phyloP scores from a whole-genome alignment of 2,888 invertebrate genomes.

The Dendrolimus pini region DNA sequence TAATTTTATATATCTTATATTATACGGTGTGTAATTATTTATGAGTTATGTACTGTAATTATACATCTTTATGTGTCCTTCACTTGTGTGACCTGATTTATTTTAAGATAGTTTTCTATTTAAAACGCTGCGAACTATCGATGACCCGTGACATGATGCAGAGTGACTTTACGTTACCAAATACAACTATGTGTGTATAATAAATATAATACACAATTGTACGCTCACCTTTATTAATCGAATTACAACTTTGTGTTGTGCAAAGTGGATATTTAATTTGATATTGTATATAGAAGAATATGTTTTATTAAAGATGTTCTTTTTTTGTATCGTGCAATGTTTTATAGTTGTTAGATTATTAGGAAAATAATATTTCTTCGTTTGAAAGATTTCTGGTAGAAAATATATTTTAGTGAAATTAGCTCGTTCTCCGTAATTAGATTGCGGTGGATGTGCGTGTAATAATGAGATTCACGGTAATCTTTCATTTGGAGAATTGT shows the following conservation, averaged over 20 bases:
- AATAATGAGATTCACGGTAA: background rate
- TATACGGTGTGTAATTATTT: constrained; percentile 36
- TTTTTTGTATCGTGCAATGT: constrained; percentile 50
- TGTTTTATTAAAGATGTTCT: constrained; percentile 1
- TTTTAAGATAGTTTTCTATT: constrained; percentile 65
- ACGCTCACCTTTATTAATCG: constrained; percentile 33
- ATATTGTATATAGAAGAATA: constrained; percentile 33
- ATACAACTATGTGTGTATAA: constrained; percentile 43
- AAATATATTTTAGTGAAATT: background rate
- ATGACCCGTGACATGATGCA: constrained; percentile 16
- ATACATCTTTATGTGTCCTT: constrained; percentile 49
- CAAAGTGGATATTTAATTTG: constrained; percentile 23
- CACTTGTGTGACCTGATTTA: constrained; percentile 76
- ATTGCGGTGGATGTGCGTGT: constrained; percentile 8
- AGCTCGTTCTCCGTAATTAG: background rate
- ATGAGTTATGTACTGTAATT: constrained; percentile 25
- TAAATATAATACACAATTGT: constrained; percentile 28
- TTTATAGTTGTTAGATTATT: constrained; percentile 11
- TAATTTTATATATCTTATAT: constrained; percentile 34
- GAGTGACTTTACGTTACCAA: constrained; percentile 47
- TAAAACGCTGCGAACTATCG: constrained; percentile 42
- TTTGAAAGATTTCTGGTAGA: background rate
- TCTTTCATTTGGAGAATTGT: background rate
- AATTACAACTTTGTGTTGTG: constrained; percentile 18
- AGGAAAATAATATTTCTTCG: background rate